Conservation (phyloP, 2,888 invertebrate species). For the Eucera pruinosa region DNA sequence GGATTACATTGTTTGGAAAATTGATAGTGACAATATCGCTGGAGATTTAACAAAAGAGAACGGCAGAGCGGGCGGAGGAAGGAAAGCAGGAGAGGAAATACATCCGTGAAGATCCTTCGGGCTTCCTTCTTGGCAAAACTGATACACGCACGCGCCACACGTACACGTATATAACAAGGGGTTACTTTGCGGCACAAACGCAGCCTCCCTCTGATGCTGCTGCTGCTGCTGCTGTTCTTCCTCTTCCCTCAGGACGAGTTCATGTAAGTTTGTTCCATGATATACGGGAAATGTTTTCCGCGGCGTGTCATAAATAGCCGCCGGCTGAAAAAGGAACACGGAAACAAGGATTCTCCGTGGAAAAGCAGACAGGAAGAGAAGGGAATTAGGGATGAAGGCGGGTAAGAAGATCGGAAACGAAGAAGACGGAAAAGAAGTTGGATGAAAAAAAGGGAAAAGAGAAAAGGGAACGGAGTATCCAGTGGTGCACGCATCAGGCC, state of each 20-base stretch:
- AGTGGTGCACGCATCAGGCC: constrained; percentile 59
- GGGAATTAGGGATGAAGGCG: not conserved
- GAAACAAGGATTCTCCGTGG: constrained; percentile 46
- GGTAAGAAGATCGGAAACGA: not conserved
- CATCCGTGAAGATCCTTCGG: constrained; percentile 42
- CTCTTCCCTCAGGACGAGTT: constrained; percentile 68
- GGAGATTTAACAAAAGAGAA: constrained; percentile 50
- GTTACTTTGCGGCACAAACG: constrained; percentile 25
- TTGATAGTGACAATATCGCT: constrained; percentile 59
- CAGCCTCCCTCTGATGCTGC: not conserved
- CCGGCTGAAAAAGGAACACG: constrained; percentile 42
- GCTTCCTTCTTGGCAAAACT: constrained; percentile 32
- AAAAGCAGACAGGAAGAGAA: constrained; percentile 26
- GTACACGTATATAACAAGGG: constrained; percentile 2
- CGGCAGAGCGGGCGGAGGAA: not conserved
- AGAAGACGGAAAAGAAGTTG: not conserved
- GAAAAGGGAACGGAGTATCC: constrained; percentile 2
- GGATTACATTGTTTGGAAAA: constrained; percentile 54
- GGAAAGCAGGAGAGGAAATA: constrained; percentile 30
- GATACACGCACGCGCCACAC: constrained; percentile 9
- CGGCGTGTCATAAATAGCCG: constrained; percentile 78
- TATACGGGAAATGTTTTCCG: constrained; percentile 80
- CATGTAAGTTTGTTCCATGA: constrained; percentile 77
- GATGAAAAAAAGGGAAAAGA: not conserved
- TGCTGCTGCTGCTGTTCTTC: constrained; percentile 14